These are phyloP conservation scores for Ganaspis sp. DNA, from an alignment of 1,140 invertebrate genomes.

Conservation along the genomic window DNA sequence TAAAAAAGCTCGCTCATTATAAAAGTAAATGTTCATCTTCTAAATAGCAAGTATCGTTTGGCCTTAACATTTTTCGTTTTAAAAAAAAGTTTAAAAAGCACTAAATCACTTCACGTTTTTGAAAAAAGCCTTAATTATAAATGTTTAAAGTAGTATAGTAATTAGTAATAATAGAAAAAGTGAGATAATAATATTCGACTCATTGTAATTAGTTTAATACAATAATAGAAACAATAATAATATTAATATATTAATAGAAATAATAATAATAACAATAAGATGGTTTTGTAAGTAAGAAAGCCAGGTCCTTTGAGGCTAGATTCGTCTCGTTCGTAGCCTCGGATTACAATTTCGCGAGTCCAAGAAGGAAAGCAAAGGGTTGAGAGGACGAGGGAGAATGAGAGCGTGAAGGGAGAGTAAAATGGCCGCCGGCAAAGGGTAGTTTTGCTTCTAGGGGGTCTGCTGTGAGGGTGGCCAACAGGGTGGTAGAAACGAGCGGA, in stretches of 20 bases:
- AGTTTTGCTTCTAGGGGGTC: conserved; percentile 58
- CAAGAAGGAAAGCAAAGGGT: conserved; percentile 54
- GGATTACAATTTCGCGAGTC: conserved; percentile 74
- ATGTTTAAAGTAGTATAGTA: too few species aligned
- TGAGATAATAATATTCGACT: too few species aligned
- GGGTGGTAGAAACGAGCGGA: conserved; percentile 65
- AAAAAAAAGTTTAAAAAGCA: too few species aligned
- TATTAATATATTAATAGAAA: not conserved
- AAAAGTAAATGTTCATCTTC: too few species aligned
- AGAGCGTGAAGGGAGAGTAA: conserved; percentile 68
- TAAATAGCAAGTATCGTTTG: too few species aligned
- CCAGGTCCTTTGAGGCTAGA: conserved; percentile 66
- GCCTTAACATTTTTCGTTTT: too few species aligned
- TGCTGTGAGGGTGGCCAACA: conserved; percentile 69
- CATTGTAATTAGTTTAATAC: too few species aligned
- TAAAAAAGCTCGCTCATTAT: too few species aligned
- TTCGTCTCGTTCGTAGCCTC: conserved; percentile 64
- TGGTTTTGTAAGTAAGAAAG: conserved; percentile 57
- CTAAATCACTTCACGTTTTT: too few species aligned
- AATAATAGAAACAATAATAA: not conserved
- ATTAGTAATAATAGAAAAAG: too few species aligned
- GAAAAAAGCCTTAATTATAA: too few species aligned
- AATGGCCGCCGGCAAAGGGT: conserved; percentile 73
- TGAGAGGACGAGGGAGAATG: conserved; percentile 52
- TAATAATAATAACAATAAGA: conserved; percentile 25